Conservation (phyloP, 2,113 vertebrate genomes). For the Corvus hawaiiensis region DNA sequence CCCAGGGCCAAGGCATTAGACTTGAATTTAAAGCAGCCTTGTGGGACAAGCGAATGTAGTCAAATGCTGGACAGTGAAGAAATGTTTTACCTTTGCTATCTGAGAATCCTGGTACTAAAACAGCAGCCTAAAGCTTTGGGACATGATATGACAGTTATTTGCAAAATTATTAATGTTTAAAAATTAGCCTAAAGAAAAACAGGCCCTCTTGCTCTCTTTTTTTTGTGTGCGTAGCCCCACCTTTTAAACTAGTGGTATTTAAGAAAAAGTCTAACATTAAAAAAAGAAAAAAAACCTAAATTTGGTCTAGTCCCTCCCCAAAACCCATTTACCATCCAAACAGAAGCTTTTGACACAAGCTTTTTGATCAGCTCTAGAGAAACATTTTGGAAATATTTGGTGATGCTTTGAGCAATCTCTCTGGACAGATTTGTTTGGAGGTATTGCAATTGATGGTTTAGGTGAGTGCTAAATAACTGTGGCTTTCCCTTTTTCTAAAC, state of each 20-base stretch:
- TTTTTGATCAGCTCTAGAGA: background rate
- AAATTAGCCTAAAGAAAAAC: background rate
- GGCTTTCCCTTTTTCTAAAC: background rate
- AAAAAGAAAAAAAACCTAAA: background rate
- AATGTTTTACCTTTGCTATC: background rate
- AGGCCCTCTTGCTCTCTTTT: background rate
- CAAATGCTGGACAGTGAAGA: background rate
- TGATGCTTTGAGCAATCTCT: background rate
- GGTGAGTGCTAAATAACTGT: background rate
- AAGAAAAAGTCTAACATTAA: background rate
- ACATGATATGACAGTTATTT: background rate
- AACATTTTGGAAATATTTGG: background rate
- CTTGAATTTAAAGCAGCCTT: background rate
- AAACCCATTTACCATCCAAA: background rate
- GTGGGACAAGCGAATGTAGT: background rate
- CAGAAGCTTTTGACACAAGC: background rate
- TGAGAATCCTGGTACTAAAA: background rate
- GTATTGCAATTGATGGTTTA: background rate
- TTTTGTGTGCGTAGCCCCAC: background rate
- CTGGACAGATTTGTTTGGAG: background rate
- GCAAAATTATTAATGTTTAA: background rate
- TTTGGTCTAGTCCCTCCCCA: background rate
- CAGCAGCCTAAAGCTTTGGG: background rate
- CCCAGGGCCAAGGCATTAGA: background rate
- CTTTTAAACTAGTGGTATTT: background rate